Evolutionary conservation across 2,113 vertebrate species (phyloP), one percentile per base, ranked within the genome.

Genomic region (Lampris incognitus): DNA sequence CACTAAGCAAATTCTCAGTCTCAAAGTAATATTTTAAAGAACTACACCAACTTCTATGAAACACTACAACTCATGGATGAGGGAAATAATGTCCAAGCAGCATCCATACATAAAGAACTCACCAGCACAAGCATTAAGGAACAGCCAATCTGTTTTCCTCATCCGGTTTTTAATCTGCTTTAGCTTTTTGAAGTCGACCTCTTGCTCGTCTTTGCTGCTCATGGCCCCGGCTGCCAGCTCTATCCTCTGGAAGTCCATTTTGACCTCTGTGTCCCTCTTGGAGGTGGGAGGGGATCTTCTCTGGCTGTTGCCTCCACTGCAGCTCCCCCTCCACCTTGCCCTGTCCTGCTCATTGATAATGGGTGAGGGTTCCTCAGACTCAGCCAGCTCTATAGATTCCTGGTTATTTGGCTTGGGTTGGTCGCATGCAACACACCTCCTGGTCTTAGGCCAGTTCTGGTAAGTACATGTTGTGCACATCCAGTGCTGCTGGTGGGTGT

Each of bases 141-240:
- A 99, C 24, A 99, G 93, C 97, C 97, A 99, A 91, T 99, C 98
- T 0, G 95, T 97, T 95, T 97, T 98, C 89, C 96, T 96, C 98
- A 99, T 97, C 78, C 97, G 91, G 69, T 99, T 99, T 90, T 97
- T 97, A 74, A 99, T 99, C 92, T 99, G 98, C 88, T 99, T 99
- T 91, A 98, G 87, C 94, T 96, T 95, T 95, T 98, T 94, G 89
- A 97, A 97, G 90, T 98, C 96, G 2, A 97, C 93, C 87, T 96
- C 96, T 39, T 97, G 95, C 66, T 97, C 97, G 75, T 96, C 96
- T 83, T 94, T 95, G 86, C 93, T 95, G 87, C 96, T 89, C 88
- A 88, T 87, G 93, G 95, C 88, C 81, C 88, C 92, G 94, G 86
- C 66, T 93, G 94, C 94, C 49, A 98, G 86, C 93, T 98, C 97